Conservation (phyloP, 2,113 vertebrate genomes). For the Trematomus loennbergii region DNA sequence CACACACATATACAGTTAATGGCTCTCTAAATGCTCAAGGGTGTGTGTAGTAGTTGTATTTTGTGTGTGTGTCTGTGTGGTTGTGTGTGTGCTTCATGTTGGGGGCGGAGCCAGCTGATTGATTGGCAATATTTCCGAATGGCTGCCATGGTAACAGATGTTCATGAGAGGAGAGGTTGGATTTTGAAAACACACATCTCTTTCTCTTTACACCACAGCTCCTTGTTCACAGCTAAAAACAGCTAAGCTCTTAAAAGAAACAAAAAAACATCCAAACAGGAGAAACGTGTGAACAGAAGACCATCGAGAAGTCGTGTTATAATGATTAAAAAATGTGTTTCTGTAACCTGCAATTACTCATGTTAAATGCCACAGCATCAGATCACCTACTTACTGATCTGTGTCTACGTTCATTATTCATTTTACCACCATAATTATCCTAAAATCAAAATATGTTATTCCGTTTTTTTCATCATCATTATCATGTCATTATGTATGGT, state of each 20-base stretch:
- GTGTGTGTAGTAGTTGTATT: slow-evolving; percentile 7
- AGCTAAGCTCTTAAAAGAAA: neutral
- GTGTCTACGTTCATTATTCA: no score
- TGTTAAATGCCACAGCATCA: no score
- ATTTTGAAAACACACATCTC: slow-evolving; percentile 5
- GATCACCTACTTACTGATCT: no score
- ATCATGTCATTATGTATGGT: no score
- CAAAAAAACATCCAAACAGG: neutral
- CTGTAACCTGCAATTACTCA: no score
- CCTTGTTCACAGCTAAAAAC: neutral
- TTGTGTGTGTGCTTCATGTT: neutral
- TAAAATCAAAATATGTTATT: no score
- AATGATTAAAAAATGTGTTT: no score
- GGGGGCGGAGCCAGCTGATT: slow-evolving; percentile 31
- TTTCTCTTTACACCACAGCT: neutral
- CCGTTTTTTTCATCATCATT: no score
- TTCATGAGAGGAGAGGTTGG: slow-evolving; percentile 11
- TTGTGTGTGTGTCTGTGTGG: neutral
- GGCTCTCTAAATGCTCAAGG: slow-evolving; percentile 25
- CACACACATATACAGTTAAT: slow-evolving; percentile 34
- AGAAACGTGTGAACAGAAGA: neutral
- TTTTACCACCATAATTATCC: no score
- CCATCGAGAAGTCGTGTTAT: no score
- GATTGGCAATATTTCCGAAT: slow-evolving; percentile 49
- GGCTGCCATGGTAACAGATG: slow-evolving; percentile 61